These are phyloP conservation scores for Sapayoa aenigma DNA, from an alignment of 2,113 vertebrate species.

Conservation along the genomic window DNA sequence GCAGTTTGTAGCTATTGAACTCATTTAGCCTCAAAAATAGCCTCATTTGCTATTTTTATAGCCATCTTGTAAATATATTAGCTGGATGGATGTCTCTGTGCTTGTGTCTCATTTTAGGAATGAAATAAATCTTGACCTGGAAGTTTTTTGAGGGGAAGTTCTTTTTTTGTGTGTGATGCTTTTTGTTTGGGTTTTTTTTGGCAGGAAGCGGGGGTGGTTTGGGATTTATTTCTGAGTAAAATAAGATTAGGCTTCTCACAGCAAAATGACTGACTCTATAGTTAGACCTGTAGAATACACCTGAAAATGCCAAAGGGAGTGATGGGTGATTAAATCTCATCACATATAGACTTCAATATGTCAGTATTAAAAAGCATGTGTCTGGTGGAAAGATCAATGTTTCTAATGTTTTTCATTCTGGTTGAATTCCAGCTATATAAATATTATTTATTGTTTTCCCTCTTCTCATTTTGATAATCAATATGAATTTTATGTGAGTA, in stretches of 20 bases:
- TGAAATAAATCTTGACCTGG: background rate
- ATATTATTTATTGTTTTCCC: background rate
- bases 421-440: background rate
- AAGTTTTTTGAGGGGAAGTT: fast-evolving
- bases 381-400: background rate
- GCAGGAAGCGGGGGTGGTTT: no score
- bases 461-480: background rate
- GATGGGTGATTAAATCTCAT: background rate
- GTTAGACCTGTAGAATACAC: background rate
- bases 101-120: background rate
- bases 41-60: background rate
- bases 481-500: background rate
- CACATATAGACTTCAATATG: background rate
- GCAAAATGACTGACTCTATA: background rate
- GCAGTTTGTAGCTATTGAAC: no score
- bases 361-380: background rate
- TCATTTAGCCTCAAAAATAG: no score
- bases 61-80: background rate
- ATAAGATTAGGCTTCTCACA: background rate
- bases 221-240: background rate
- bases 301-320: background rate
- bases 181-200: background rate
- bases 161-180: no score
- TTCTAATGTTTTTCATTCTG: background rate
- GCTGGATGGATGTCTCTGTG: background rate